These are phyloP conservation scores for Drosophila affinis DNA, from an alignment of 2,888 invertebrate genomes.

Conservation along the genomic window DNA sequence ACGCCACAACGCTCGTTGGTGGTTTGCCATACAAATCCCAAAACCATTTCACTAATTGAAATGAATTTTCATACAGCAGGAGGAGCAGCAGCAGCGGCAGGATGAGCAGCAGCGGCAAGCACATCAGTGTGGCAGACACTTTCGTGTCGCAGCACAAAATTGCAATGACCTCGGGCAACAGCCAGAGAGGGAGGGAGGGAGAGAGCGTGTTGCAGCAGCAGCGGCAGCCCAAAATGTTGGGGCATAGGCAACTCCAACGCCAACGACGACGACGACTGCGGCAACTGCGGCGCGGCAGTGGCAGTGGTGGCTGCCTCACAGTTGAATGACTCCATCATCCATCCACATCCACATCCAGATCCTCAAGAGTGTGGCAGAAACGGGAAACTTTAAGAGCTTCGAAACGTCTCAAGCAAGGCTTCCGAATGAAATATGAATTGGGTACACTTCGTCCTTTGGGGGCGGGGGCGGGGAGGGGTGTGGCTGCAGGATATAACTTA, in stretches of 20 bases:
- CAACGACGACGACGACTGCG: no score
- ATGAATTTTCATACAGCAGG: constrained; percentile 75
- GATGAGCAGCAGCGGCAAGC: constrained; percentile 35
- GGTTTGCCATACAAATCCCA: constrained; percentile 73
- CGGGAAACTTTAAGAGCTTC: constrained; percentile 11
- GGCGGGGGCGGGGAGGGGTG: neutral
- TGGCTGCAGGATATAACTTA: constrained; percentile 18
- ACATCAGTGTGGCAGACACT: constrained; percentile 55
- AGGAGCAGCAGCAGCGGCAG: constrained; percentile 12
- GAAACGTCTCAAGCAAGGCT: constrained; percentile 23
- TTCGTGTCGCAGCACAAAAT: constrained; percentile 60
- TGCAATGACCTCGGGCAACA: constrained; percentile 72
- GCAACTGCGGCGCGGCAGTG: constrained; percentile 18
- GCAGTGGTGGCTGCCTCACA: constrained; percentile 13
- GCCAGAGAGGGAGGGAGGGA: neutral
- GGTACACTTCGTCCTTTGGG: constrained; percentile 8
- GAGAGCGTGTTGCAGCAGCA: constrained; percentile 44
- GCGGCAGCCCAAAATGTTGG: constrained; percentile 26
- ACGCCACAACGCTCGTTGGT: constrained; percentile 35
- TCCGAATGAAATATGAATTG: constrained; percentile 37
- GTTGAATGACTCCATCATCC: constrained; percentile 52
- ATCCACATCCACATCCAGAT: neutral
- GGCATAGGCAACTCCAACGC: neutral
- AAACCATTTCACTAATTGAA: constrained; percentile 82
- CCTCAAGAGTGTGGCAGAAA: neutral